Evolutionary conservation across 2,797 vertebrate genomes (phyloP).

Genomic region (Tokudaia muenninki): DNA sequence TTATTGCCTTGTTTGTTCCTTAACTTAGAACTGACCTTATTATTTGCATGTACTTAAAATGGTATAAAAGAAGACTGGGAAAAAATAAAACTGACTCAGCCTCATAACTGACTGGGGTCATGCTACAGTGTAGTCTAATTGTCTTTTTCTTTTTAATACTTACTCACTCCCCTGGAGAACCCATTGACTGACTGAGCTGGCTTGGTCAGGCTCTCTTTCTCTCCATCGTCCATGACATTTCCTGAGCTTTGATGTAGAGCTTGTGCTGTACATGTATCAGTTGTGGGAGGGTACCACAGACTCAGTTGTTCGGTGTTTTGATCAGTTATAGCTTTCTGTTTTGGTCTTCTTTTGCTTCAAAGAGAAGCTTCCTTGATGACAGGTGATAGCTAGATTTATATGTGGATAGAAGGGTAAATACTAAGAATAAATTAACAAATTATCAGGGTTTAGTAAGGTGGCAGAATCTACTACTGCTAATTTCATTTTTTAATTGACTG

Average conservation of each 20-base stretch:
- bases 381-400: no score
- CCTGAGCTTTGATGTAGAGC: not conserved
- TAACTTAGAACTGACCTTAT: no score
- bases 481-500: not conserved
- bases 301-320: not conserved
- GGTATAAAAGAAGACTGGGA: no score
- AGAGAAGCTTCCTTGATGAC: not conserved
- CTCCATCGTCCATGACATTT: not conserved
- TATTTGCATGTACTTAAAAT: no score
- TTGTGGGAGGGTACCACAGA: accelerated
- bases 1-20: no score
- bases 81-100: no score
- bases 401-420: not conserved
- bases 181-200: no score
- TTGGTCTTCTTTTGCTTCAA: not conserved
- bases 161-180: no score
- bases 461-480: not conserved
- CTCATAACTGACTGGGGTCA: no score
- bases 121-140: no score
- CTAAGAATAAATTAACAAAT: not conserved
- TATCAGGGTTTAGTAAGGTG: not conserved
- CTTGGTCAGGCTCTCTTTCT: no score
- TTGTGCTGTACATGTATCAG: not conserved
- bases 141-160: no score
- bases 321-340: not conserved